phyloP scores from a whole-genome alignment of 2,888 invertebrate genomes.

The Thysanoteuthis rhombus region DNA sequence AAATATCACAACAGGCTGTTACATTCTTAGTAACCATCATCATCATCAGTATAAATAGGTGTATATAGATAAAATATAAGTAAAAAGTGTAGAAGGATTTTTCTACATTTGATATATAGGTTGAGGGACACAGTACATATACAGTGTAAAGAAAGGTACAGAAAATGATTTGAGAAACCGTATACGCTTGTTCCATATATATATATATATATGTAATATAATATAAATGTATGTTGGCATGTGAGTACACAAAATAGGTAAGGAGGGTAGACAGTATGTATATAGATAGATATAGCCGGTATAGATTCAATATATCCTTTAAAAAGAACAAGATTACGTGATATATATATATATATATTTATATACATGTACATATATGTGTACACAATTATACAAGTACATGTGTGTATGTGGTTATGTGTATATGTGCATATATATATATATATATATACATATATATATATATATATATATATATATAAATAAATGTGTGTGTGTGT shows the following conservation, averaged over 20 bases:
- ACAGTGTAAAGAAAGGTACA: not conserved
- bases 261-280: not conserved
- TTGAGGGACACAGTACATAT: not conserved
- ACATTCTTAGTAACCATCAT: not conserved
- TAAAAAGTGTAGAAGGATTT: not conserved
- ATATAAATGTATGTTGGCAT: not conserved
- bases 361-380: not conserved
- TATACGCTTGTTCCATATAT: not conserved
- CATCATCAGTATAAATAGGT: constrained; percentile 12
- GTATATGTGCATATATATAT: not conserved
- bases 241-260: not conserved
- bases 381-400: not conserved
- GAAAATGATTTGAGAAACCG: not conserved
- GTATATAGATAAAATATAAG: constrained; percentile 12
- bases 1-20: constrained; percentile 12
- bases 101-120: not conserved
- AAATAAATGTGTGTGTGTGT: not conserved
- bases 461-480: not conserved
- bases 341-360: not conserved
- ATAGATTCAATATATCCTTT: not conserved
- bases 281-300: not conserved
- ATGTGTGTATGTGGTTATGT: not conserved
- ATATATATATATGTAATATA: not conserved
- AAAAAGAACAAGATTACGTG: not conserved
- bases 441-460: not conserved